Percentiles rank a stretch among this genome's conserved stretches.
Evolutionary conservation across 2,797 vertebrate genomes (phyloP).

Genomic region (Anguilla obscura): DNA sequence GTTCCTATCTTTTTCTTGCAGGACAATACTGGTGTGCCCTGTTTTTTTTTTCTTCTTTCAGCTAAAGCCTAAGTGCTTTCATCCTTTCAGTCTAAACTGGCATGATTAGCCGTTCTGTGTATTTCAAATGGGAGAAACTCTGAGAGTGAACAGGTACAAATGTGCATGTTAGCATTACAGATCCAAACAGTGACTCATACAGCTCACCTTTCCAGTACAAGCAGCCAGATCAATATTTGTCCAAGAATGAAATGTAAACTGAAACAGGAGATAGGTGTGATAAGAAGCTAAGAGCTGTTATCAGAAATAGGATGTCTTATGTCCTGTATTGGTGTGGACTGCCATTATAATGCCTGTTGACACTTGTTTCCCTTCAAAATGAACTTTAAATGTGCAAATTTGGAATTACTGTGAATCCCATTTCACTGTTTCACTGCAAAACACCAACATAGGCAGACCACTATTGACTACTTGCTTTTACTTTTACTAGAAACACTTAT

Average conservation of each 20-base stretch:
- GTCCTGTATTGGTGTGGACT: background rate
- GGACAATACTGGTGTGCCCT: background rate
- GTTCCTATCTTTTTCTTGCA: background rate
- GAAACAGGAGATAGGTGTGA: slow-evolving; percentile 44
- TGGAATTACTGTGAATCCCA: background rate
- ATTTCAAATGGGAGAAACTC: background rate
- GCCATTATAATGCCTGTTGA: background rate
- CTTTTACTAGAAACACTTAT: background rate
- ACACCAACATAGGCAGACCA: background rate
- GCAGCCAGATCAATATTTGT: slow-evolving; percentile 72
- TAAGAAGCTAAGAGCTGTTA: background rate
- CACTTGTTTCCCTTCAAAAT: background rate
- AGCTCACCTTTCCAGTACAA: slow-evolving; percentile 62
- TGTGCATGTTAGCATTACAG: slow-evolving; percentile 56
- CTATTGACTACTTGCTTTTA: background rate
- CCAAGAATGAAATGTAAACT: slow-evolving; percentile 66
- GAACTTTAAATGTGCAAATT: background rate
- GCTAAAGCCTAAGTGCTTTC: background rate
- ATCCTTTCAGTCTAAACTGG: background rate
- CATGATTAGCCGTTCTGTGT: background rate
- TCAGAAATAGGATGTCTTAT: slow-evolving; percentile 5
- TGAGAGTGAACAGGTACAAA: background rate
- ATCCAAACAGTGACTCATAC: slow-evolving; percentile 65
- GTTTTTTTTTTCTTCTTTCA: background rate
- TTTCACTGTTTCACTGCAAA: background rate